Percentiles rank a stretch among this genome's conserved stretches.
Conservation (phyloP, 2,888 invertebrate genomes). For the Troides oblongomaculatus region DNA sequence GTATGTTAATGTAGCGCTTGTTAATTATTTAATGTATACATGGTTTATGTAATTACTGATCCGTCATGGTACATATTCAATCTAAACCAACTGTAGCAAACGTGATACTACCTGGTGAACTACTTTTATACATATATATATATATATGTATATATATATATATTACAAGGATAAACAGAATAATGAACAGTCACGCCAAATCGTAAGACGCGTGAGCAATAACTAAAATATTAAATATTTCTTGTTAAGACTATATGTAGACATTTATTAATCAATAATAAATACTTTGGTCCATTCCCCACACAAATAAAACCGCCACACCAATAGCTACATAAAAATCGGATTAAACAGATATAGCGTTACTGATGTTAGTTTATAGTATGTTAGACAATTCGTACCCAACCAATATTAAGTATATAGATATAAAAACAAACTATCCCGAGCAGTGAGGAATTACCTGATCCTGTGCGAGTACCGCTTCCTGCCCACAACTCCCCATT, state of each 20-base stretch:
- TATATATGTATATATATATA: too few relatives aligned
- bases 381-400: conserved; percentile 33
- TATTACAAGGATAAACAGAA: conserved; percentile 21
- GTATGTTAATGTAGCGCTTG: conserved; percentile 45
- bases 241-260: conserved; percentile 16
- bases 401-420: conserved; percentile 37
- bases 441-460: conserved; percentile 74
- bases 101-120: conserved; percentile 14
- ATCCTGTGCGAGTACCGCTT: conserved; percentile 78
- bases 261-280: conserved; percentile 19
- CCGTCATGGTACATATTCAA: conserved; percentile 9
- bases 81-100: conserved; percentile 6
- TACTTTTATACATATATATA: conserved; percentile 18
- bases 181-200: conserved; percentile 64
- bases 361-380: conserved; percentile 57
- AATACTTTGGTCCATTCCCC: conserved; percentile 37
- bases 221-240: conserved; percentile 23
- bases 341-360: conserved; percentile 51
- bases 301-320: conserved; percentile 51
- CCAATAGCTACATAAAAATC: conserved; percentile 48
- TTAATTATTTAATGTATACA: conserved; percentile 33
- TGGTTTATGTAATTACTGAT: conserved; percentile 1
- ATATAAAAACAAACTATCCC: conserved; percentile 70
- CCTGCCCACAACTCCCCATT: conserved; percentile 70
- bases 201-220: conserved; percentile 74